Evolutionary conservation across 2,888 invertebrate species (phyloP).

Genomic region (Anoplius nigerrimus): DNA sequence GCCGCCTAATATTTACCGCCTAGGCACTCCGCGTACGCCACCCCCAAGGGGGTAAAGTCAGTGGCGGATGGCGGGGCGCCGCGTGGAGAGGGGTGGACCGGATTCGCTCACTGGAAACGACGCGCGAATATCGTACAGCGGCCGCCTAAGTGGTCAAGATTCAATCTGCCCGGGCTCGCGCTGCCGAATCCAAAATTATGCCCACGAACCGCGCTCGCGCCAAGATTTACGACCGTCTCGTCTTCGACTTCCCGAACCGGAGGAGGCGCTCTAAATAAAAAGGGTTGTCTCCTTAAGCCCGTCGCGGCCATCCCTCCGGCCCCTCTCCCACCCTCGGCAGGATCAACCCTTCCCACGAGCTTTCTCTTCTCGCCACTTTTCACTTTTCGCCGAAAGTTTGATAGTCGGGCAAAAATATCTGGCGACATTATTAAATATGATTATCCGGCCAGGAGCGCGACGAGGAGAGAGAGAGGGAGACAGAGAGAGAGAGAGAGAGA

Average conservation of each 20-base stretch:
- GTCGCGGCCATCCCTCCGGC: constrained; percentile 13
- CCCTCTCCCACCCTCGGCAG: background rate
- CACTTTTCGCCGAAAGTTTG: constrained; percentile 65
- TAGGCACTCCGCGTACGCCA: constrained; percentile 42
- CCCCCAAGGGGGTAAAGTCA: constrained; percentile 19
- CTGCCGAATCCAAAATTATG: no score
- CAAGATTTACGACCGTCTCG: no score
- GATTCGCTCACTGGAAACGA: constrained; percentile 8
- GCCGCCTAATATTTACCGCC: constrained; percentile 65
- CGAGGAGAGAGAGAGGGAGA: constrained; percentile 15
- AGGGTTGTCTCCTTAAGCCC: constrained; percentile 69
- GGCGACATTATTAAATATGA: constrained; percentile 73
- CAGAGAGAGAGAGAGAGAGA: constrained; percentile 9
- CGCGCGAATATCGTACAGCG: background rate
- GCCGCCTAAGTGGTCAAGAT: background rate
- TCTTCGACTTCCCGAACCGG: background rate
- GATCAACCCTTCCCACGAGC: constrained; percentile 30
- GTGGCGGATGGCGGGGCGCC: background rate
- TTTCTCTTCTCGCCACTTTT: constrained; percentile 46
- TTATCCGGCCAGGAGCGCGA: constrained; percentile 46
- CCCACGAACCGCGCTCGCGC: no score
- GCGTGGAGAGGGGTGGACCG: constrained; percentile 6
- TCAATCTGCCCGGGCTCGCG: background rate
- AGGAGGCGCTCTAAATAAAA: constrained; percentile 73
- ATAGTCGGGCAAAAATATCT: constrained; percentile 69